Percentiles rank a stretch among this genome's conserved stretches.
Conservation (phyloP, 2,113 vertebrate species). For the Actenoides lindsayi region DNA sequence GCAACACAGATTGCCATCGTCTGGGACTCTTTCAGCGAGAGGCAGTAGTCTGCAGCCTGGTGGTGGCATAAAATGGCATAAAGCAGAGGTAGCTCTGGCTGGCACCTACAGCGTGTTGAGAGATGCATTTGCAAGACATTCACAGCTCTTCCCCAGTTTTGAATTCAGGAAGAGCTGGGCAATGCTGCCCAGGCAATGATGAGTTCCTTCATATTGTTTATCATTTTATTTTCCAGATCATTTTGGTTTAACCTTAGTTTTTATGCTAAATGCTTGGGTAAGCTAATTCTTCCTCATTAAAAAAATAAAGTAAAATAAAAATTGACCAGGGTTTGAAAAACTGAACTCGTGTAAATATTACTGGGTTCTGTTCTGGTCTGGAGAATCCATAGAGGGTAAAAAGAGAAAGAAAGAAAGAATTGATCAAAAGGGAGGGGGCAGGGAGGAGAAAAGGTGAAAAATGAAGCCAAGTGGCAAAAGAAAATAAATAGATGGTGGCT, state of each 20-base stretch:
- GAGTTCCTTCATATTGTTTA: neutral
- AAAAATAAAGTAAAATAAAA: neutral
- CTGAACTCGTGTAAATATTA: neutral
- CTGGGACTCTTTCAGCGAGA: neutral
- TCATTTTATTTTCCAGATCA: neutral
- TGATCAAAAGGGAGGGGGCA: neutral
- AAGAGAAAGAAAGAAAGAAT: neutral
- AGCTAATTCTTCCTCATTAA: neutral
- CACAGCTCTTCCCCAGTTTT: neutral
- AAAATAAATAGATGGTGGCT: neutral
- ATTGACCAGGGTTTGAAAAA: neutral
- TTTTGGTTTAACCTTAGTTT: neutral
- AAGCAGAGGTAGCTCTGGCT: neutral
- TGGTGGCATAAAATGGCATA: neutral
- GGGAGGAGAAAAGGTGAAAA: neutral
- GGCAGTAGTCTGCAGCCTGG: neutral
- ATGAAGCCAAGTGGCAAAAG: neutral
- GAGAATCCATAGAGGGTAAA: neutral
- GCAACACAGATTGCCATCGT: rapidly evolving
- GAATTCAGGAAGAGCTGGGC: neutral
- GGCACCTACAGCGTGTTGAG: neutral
- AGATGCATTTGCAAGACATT: neutral
- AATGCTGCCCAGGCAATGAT: neutral
- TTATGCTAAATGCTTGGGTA: neutral
- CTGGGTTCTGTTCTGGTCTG: neutral